Evolutionary conservation across 37 sponge, comb jelly and placozoan species (phyloP), one percentile per base, ranked within the genome.

Genomic region (Cliona cf. orientalis): DNA sequence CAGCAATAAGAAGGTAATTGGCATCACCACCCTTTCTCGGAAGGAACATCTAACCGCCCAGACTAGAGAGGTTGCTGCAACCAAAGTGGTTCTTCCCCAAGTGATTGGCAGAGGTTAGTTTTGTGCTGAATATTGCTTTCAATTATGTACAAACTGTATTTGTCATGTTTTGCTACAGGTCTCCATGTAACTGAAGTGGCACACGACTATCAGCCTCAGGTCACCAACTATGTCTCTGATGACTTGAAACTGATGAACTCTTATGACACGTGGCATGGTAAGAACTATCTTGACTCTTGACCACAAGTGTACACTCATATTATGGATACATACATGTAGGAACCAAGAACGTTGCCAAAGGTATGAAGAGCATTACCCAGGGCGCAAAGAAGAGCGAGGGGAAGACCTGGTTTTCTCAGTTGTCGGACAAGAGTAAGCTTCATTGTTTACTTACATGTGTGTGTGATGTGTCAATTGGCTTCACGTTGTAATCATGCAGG

Each of bases 251-350:
- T 41, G 3, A 23, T 66, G 19, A 66, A 66, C 3, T 66, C 67
- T 33, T 66, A 66, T 33, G 79, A 79, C 53, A 79, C 79, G 0
- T 79, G 67, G 79, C 67, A 79, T 66, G 79, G 79, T 79, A 79
- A 12, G 26, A n/a, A n/a, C n/a, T n/a, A n/a, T n/a, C n/a, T n/a
- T n/a, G n/a, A n/a, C n/a, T n/a, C n/a, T n/a, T n/a, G n/a, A n/a
- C n/a, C n/a, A n/a, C n/a, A n/a, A n/a, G n/a, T n/a, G n/a, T n/a
- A n/a, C n/a, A n/a, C n/a, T n/a, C n/a, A n/a, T n/a, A n/a, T n/a
- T n/a, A n/a, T n/a, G n/a, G n/a, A n/a, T n/a, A n/a, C n/a, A n/a
- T n/a, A n/a, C n/a, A n/a, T 22, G 23, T n/a, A 76, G 63, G 77
- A 5, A 76, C 77, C 39, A 76, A 61, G 42, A 76, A 61, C 62